These are phyloP conservation scores for Macrotis lagotis DNA, from an alignment of 2,113 vertebrate species.

Conservation along the genomic window DNA sequence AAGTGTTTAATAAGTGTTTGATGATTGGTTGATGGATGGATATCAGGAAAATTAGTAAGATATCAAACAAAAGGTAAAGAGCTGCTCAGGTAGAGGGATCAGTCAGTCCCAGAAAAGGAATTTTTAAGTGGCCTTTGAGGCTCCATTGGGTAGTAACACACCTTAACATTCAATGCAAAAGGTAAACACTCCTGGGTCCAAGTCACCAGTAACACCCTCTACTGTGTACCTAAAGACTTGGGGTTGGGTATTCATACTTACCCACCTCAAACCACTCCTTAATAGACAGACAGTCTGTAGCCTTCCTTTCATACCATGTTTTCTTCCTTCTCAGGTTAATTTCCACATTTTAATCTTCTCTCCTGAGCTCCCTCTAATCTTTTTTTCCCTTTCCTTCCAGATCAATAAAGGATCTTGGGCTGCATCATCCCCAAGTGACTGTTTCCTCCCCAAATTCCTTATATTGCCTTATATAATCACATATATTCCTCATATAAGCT, in stretches of 20 bases:
- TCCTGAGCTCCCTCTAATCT: background rate
- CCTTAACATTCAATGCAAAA: slow-evolving; percentile 63
- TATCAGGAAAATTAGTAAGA: background rate
- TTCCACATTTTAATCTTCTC: background rate
- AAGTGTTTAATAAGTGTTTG: background rate
- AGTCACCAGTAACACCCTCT: slow-evolving; percentile 46
- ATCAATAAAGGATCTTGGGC: background rate
- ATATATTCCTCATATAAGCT: background rate
- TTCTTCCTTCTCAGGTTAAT: background rate
- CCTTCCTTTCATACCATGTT: background rate
- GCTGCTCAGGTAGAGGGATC: background rate
- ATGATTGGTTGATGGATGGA: background rate
- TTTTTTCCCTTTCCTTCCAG: background rate
- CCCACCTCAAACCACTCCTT: background rate
- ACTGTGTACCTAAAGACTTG: slow-evolving; percentile 36
- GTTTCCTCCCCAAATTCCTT: background rate
- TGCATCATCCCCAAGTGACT: background rate
- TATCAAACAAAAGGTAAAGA: slow-evolving; percentile 5
- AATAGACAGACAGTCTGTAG: background rate
- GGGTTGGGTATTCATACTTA: slow-evolving; percentile 55
- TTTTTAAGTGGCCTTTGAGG: slow-evolving; percentile 39
- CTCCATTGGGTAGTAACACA: slow-evolving; percentile 3
- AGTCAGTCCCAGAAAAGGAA: background rate
- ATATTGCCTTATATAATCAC: background rate
- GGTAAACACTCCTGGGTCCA: slow-evolving; percentile 69